These are phyloP conservation scores for Ateles fusciceps DNA, from an alignment of 2,797 vertebrate genomes.

Conservation along the genomic window DNA sequence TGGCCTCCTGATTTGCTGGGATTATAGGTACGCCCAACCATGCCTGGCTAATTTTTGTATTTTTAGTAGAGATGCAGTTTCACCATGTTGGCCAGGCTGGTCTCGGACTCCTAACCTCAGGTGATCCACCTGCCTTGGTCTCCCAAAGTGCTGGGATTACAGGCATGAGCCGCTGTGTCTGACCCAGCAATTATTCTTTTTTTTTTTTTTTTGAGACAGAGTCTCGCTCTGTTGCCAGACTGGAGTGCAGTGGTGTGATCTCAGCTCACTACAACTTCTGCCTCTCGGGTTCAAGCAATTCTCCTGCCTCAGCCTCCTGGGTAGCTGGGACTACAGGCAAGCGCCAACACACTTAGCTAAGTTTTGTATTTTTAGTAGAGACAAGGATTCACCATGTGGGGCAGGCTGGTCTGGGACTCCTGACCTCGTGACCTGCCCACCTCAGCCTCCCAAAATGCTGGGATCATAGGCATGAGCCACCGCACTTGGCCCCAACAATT, in stretches of 20 bases:
- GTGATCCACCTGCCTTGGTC: not conserved
- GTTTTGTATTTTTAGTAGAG: not conserved
- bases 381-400: not conserved
- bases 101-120: not conserved
- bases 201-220: no score
- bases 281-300: no score
- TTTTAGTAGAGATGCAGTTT: not conserved
- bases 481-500: not conserved
- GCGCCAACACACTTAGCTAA: not conserved
- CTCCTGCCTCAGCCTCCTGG: no score
- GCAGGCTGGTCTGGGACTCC: not conserved
- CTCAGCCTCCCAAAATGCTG: not conserved
- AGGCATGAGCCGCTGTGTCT: fast-evolving
- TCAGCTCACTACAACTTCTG: no score
- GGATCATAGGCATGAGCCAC: not conserved
- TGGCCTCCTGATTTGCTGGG: not conserved
- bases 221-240: no score
- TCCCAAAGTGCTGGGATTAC: not conserved
- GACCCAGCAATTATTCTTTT: not conserved
- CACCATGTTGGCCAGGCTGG: not conserved
- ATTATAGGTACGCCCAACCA: not conserved
- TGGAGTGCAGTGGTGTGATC: no score
- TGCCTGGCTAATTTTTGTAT: not conserved
- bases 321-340: no score
- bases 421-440: not conserved